These are phyloP conservation scores for Drusus annulatus DNA, from an alignment of 1,140 invertebrate species.

Conservation along the genomic window DNA sequence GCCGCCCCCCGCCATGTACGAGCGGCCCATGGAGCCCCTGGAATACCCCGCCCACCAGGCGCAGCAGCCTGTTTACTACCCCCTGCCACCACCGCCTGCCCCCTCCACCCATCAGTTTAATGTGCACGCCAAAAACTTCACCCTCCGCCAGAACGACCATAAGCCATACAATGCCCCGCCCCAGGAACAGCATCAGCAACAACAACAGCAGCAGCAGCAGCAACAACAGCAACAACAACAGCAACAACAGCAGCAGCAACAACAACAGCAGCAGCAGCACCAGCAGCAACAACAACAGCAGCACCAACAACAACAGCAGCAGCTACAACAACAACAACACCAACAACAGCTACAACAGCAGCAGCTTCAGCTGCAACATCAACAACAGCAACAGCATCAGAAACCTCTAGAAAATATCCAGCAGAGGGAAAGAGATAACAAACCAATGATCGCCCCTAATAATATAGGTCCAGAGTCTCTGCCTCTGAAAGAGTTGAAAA, in stretches of 20 bases:
- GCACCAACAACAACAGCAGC: too few relatives aligned
- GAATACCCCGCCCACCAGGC: conserved; percentile 47
- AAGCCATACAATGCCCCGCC: conserved; percentile 61
- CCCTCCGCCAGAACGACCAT: conserved; percentile 64
- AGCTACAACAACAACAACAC: too few relatives aligned
- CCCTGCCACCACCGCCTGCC: conserved; percentile 39
- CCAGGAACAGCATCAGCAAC: conserved; percentile 19
- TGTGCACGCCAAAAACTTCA: conserved; percentile 69
- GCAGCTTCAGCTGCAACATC: too few relatives aligned
- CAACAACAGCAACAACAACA: too few relatives aligned
- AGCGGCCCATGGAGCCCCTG: conserved; percentile 59
- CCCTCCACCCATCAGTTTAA: conserved; percentile 69
- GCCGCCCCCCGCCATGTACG: conserved; percentile 66
- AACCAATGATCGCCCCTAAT: not conserved
- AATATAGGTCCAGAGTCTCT: conserved; percentile 61
- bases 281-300: too few relatives aligned
- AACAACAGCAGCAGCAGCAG: not conserved
- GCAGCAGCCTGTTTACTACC: conserved; percentile 40
- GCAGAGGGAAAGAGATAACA: not conserved
- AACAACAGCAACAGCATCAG: too few relatives aligned
- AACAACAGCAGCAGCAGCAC: too few relatives aligned
- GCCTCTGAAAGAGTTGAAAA: conserved; percentile 70
- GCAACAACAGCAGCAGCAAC: too few relatives aligned
- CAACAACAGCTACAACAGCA: too few relatives aligned
- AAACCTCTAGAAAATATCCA: too few relatives aligned